Evolutionary conservation across 1,140 invertebrate species (phyloP).

Genomic region (Berghia stephanieae): DNA sequence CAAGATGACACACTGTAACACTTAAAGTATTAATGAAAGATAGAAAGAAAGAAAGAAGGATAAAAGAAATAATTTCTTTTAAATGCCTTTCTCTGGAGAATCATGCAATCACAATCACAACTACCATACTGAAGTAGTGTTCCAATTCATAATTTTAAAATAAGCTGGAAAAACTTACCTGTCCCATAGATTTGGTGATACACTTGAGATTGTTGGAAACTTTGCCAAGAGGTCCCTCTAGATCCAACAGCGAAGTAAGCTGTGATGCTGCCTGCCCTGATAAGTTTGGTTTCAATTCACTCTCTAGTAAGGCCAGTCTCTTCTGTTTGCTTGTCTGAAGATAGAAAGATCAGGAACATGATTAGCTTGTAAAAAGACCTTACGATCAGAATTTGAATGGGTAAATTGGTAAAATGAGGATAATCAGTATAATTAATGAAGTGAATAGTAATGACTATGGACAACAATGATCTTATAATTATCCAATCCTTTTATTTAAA

Average conservation of each 20-base stretch:
- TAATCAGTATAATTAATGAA: no score
- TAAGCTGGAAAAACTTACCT: slow-evolving; percentile 46
- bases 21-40: neutral
- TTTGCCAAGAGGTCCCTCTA: slow-evolving; percentile 76
- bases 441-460: no score
- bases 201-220: slow-evolving; percentile 68
- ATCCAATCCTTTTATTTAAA: no score
- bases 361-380: no score
- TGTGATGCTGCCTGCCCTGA: slow-evolving; percentile 75
- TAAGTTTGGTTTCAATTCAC: slow-evolving; percentile 69
- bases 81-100: no score
- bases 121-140: no score
- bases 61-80: neutral
- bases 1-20: neutral
- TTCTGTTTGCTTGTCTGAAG: slow-evolving; percentile 34
- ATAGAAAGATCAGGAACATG: neutral
- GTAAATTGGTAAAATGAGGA: no score
- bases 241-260: slow-evolving; percentile 78
- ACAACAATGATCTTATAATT: no score
- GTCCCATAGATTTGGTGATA: slow-evolving; percentile 56
- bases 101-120: no score
- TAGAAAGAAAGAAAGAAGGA: slow-evolving; percentile 16
- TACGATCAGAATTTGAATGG: no score
- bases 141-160: no score
- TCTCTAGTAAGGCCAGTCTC: slow-evolving; percentile 78